Base-by-base conservation (phyloP, 2,797 vertebrate species). In the Crax fasciolata region DNA sequence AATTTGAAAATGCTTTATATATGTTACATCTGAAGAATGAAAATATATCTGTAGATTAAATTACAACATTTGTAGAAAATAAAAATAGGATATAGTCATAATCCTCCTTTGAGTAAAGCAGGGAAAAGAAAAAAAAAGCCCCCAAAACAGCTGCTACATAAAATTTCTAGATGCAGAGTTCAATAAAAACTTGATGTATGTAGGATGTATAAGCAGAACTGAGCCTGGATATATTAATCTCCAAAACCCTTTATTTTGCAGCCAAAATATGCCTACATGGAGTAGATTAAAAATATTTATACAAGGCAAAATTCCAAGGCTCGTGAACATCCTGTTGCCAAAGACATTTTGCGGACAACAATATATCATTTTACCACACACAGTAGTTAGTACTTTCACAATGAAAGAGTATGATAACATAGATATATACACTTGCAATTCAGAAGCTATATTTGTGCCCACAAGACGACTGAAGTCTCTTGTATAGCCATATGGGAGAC, bases 271-370 rank as follows among this genome's bases (percentile, higher is more conserved):
- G 96, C 96, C 95, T 97, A 97, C 95, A 97, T 89, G 95, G 81
- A 97, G 77, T 93, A 96, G 94, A 96, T 97, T 96, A 96, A 97
- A 97, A 97, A 97, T 97, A 97, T 97, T 96, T 97, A 96, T 97
- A 94, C 66, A 94, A 96, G 97, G 97, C 96, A 96, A 91, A 95
- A 95, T 94, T 97, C 97, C 97, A 97, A 97, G 92, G 89, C 96
- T 94, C 96, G 91, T 68, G 95, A 97, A 96, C 95, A 97, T 94
- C 94, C 94, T 97, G 94, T 96, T 97, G 96, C 97, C 97, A 97
- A 96, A 97, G 93, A 96, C 68, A 91, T 95, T 97, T 90, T 96
- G 89, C 0, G 81, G 95, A 96, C 94, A 96, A 96, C 85, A 94
- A 84, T 97, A 95, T 93, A 97, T 96, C 96, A 97, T 95, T 96